These are phyloP conservation scores for Antigone vipio DNA, from an alignment of 2,113 vertebrate genomes.

Conservation along the genomic window DNA sequence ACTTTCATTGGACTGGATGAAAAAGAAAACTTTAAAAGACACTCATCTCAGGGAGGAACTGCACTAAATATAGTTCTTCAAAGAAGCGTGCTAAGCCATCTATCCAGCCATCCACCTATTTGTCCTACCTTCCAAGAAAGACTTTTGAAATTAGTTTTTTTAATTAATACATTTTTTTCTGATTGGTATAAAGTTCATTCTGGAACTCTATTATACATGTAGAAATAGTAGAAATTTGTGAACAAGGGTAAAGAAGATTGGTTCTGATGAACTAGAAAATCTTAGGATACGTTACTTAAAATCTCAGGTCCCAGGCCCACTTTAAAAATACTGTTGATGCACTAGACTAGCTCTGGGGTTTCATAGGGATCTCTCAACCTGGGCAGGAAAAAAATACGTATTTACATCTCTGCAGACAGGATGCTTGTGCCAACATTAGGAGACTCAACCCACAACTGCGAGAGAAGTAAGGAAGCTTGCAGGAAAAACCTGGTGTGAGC, in stretches of 20 bases:
- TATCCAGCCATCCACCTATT: background rate
- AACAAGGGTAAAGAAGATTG: background rate
- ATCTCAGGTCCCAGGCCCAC: background rate
- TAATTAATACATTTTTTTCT: background rate
- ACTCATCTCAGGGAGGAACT: background rate
- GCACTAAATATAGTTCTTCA: background rate
- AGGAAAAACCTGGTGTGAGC: background rate
- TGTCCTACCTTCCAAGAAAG: background rate
- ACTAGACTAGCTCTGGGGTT: background rate
- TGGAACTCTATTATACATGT: background rate
- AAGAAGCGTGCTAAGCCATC: background rate
- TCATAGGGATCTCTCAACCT: background rate
- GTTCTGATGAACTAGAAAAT: background rate
- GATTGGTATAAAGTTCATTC: background rate
- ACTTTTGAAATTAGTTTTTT: background rate
- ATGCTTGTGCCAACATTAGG: background rate
- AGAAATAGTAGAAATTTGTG: background rate
- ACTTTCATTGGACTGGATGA: background rate
- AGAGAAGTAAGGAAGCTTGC: background rate
- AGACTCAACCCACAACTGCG: background rate
- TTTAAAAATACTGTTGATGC: background rate
- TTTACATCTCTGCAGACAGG: background rate
- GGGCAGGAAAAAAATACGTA: background rate
- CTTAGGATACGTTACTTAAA: background rate
- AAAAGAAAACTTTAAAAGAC: background rate